Conservation (phyloP, 2,797 vertebrate genomes). For the Rhynchotus rufescens region DNA sequence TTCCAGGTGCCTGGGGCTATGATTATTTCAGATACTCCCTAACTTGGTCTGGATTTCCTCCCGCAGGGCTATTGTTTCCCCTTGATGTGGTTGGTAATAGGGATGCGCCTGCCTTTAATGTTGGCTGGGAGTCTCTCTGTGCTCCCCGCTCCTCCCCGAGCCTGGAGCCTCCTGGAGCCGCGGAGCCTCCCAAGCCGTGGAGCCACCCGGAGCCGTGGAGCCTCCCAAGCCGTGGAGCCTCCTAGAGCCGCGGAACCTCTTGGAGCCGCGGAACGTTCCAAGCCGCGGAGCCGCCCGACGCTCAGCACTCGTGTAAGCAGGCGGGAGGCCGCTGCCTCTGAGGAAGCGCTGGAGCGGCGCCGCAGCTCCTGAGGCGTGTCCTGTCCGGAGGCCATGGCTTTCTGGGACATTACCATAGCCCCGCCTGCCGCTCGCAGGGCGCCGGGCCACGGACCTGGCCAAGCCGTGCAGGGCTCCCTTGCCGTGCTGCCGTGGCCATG, state of each 20-base stretch:
- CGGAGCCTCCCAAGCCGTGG: too few relatives aligned
- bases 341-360: background rate
- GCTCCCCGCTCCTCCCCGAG: slow-evolving; percentile 38
- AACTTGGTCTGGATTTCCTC: background rate
- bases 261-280: background rate
- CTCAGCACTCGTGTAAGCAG: too few relatives aligned
- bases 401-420: background rate
- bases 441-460: too few relatives aligned
- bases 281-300: too few relatives aligned
- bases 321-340: too few relatives aligned
- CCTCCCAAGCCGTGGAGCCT: slow-evolving; percentile 34
- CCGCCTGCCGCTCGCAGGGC: background rate
- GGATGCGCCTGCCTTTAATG: background rate
- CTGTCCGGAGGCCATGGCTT: background rate
- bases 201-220: too few relatives aligned
- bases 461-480: rapidly evolving
- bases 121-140: background rate
- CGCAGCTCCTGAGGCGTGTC: too few relatives aligned
- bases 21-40: background rate
- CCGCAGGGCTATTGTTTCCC: rapidly evolving
- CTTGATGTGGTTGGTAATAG: background rate
- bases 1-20: background rate
- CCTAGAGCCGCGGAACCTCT: background rate
- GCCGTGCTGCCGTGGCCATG: background rate
- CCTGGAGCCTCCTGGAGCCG: background rate